Percentiles rank a stretch among this genome's conserved stretches.
Evolutionary conservation across 2,113 vertebrate species (phyloP).

Genomic region (Sphyrna mokarran): DNA sequence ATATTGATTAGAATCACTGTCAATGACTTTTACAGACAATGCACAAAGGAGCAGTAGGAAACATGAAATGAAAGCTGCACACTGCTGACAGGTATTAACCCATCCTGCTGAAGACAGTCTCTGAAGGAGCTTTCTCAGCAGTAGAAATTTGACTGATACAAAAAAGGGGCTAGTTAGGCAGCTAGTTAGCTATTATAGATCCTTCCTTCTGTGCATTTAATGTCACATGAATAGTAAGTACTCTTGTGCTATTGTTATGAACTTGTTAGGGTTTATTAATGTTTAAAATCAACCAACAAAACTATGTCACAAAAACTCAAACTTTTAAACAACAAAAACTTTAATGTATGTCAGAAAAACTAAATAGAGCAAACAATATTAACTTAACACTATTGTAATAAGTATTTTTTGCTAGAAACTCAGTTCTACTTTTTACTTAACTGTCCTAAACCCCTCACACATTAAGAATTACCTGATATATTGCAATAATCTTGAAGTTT

Average conservation of each 20-base stretch:
- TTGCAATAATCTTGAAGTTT: too few species aligned
- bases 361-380: too few species aligned
- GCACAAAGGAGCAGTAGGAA: conserved; percentile 28
- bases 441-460: too few species aligned
- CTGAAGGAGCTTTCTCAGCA: conserved; percentile 13
- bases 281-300: neutral
- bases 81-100: neutral
- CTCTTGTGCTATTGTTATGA: neutral
- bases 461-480: too few species aligned
- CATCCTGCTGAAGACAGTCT: neutral
- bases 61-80: conserved; percentile 5
- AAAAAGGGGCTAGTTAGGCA: neutral
- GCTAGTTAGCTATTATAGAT: neutral
- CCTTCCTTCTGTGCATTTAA: neutral
- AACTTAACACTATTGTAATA: too few species aligned
- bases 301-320: too few species aligned
- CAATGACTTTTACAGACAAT: conserved; percentile 22
- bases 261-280: neutral
- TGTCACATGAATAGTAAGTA: neutral
- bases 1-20: conserved; percentile 32
- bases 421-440: too few species aligned
- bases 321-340: too few species aligned
- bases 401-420: too few species aligned
- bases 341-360: too few species aligned
- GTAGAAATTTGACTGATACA: neutral